Evolutionary conservation across 2,888 invertebrate species (phyloP).

Genomic region (Gari tellinella): DNA sequence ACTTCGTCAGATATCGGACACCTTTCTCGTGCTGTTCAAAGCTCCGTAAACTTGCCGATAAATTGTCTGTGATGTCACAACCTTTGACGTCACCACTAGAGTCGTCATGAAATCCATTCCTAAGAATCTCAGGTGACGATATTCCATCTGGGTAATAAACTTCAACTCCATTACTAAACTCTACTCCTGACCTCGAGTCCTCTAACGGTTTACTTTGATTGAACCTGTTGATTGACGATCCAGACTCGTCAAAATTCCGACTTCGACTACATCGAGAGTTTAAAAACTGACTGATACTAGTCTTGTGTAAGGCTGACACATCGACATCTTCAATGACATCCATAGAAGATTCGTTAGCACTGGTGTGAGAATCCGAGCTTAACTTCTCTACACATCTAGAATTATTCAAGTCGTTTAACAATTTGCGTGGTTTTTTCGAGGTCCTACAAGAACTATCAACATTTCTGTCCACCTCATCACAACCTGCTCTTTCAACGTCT

Average conservation of each 20-base stretch:
- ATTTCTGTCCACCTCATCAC: constrained; percentile 8
- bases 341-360: constrained; percentile 12
- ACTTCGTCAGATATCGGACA: constrained; percentile 44
- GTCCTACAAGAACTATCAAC: not conserved
- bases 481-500: not conserved
- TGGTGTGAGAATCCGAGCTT: too few species aligned
- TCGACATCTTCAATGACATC: constrained; percentile 44
- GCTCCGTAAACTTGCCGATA: constrained; percentile 50
- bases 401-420: not conserved
- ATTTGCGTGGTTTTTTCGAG: not conserved
- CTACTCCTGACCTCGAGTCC: constrained; percentile 5
- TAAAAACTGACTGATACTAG: constrained; percentile 57
- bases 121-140: constrained; percentile 5
- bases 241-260: constrained; percentile 46
- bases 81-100: constrained; percentile 4
- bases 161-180: constrained; percentile 8
- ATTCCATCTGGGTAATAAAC: constrained; percentile 18
- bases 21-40: constrained; percentile 61
- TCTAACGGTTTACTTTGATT: constrained; percentile 4
- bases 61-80: constrained; percentile 21
- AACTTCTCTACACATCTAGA: not conserved
- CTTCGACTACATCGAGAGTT: constrained; percentile 52
- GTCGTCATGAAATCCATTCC: constrained; percentile 16
- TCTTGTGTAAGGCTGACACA: constrained; percentile 39
- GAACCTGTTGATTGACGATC: constrained; percentile 12